phyloP scores from a whole-genome alignment of 2,113 vertebrate genomes.

The Turnix velox region DNA sequence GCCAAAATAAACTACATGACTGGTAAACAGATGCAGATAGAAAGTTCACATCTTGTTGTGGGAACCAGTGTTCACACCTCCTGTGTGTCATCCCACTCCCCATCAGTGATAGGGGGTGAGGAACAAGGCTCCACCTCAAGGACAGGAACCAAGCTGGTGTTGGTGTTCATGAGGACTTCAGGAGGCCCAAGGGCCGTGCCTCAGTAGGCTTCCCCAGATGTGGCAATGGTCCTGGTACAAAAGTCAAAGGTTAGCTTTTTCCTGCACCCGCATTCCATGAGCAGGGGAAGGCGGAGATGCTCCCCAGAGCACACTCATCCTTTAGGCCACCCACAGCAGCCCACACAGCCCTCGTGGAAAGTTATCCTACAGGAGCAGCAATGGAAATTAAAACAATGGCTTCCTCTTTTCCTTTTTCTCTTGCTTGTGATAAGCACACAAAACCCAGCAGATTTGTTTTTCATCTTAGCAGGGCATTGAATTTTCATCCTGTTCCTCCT shows the following conservation, averaged over 20 bases:
- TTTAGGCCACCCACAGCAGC: neutral
- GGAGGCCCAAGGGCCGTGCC: fast-evolving
- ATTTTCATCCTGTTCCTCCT: neutral
- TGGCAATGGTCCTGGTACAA: neutral
- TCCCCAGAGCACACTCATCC: fast-evolving
- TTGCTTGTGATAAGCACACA: neutral
- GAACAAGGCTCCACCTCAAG: fast-evolving
- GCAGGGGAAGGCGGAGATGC: neutral
- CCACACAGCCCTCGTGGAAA: neutral
- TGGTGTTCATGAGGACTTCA: neutral
- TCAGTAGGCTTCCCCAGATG: neutral
- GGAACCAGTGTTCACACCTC: neutral
- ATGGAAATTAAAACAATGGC: neutral
- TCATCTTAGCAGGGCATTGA: neutral
- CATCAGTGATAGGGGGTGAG: fast-evolving
- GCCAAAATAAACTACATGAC: neutral
- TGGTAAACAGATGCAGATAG: neutral
- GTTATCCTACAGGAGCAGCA: neutral
- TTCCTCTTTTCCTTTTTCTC: neutral
- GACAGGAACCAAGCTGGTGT: fast-evolving
- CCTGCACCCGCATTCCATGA: neutral
- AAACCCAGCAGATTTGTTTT: neutral
- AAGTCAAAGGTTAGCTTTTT: neutral
- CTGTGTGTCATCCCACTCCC: neutral
- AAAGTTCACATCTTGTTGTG: neutral